These are phyloP conservation scores for Fragum fragum DNA, from an alignment of 2,888 invertebrate genomes.

Conservation along the genomic window DNA sequence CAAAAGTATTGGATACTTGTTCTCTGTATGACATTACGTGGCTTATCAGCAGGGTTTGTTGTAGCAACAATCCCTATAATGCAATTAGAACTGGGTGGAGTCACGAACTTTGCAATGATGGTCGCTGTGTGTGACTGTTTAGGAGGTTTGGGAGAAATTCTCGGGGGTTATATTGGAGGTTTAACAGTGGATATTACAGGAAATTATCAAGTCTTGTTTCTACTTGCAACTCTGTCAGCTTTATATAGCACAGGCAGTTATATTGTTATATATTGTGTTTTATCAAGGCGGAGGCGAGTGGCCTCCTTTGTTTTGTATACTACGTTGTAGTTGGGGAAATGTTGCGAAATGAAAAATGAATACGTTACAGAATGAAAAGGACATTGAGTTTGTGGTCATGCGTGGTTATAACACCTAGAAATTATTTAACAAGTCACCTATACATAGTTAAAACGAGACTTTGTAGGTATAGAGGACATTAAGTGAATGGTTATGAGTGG, in stretches of 20 bases:
- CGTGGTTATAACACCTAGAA: too few species aligned
- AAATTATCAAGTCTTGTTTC: constrained; percentile 49
- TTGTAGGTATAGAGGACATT: too few species aligned
- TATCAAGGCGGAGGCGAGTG: not conserved
- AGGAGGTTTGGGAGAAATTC: constrained; percentile 24
- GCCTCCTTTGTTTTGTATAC: not conserved
- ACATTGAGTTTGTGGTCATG: too few species aligned
- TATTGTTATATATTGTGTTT: constrained; percentile 23
- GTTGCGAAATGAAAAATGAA: too few species aligned
- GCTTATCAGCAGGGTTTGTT: constrained; percentile 37
- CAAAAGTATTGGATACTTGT: constrained; percentile 39
- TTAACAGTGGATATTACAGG: constrained; percentile 50
- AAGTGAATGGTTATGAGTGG: too few species aligned
- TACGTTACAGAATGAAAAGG: too few species aligned
- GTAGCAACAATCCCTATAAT: constrained; percentile 32
- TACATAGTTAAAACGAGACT: too few species aligned
- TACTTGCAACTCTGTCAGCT: constrained; percentile 27
- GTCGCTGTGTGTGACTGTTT: constrained; percentile 40
- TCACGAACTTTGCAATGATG: constrained; percentile 40
- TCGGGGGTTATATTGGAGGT: constrained; percentile 57
- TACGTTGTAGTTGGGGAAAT: not conserved
- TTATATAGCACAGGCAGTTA: constrained; percentile 26
- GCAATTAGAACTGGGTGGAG: constrained; percentile 46
- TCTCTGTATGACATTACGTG: constrained; percentile 42
- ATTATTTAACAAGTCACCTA: too few species aligned